Evolutionary conservation across 37 sponge, comb jelly and placozoan genomes (phyloP).

Genomic region (Mnemiopsis leidyi): DNA sequence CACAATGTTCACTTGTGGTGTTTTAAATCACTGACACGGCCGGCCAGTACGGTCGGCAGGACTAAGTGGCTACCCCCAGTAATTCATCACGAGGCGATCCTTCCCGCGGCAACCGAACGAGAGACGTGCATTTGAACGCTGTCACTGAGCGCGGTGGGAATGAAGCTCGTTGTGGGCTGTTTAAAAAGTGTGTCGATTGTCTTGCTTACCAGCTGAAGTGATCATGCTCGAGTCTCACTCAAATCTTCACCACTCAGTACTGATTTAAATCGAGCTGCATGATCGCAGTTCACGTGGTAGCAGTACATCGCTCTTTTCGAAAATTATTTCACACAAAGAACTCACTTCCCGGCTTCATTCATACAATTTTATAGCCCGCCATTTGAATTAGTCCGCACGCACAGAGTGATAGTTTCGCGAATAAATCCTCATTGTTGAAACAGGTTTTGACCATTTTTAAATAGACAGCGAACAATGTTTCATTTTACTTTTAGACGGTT

Average conservation of each 20-base stretch:
- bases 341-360: not conserved
- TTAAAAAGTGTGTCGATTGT: not conserved
- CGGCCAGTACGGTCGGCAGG: not conserved
- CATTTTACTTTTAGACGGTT: not conserved
- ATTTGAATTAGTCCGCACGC: not conserved
- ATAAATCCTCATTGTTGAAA: not conserved
- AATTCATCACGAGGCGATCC: not conserved
- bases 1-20: not conserved
- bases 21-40: not conserved
- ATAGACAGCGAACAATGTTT: not conserved
- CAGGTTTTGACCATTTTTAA: not conserved
- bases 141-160: not conserved
- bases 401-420: not conserved
- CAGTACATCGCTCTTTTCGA: not conserved
- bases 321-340: not conserved
- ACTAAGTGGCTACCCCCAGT: not conserved
- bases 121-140: not conserved
- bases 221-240: not conserved
- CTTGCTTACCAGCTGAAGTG: not conserved
- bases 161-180: not conserved
- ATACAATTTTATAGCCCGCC: not conserved
- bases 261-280: not conserved
- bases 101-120: not conserved
- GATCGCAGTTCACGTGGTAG: not conserved
- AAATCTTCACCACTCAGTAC: not conserved